Evolutionary conservation across 2,113 vertebrate species (phyloP), one percentile per base, ranked within the genome.

Genomic region (Cairina moschata): DNA sequence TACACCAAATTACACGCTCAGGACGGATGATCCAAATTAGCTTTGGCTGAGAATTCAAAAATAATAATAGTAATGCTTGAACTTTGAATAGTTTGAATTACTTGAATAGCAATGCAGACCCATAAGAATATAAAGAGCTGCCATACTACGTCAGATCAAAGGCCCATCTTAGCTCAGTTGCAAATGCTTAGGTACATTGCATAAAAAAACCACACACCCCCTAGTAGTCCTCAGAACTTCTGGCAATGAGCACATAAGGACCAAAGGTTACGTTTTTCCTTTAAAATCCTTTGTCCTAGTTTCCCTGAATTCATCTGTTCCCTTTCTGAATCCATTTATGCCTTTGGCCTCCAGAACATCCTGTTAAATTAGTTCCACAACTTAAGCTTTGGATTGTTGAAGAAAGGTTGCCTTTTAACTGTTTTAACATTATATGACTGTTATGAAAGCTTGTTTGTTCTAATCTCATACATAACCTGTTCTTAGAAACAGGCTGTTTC

Each of bases 41-140:
- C 23, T 88, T 90, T 66, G 82, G 23, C 48, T 93, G 63, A 88
- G 54, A 96, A 81, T 11, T 55, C 10, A 56, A 82, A 90, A 81
- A 50, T 22, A 54, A 17, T 1, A 66, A 26, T n/a, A 84, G 31
- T 32, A 36, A 32, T 28, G 17, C 18, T 42, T 67, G 32, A 79
- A 55, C 29, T 75, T 77, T 62, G 44, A 44, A 44, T 44, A 44
- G 44, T 44, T 44, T 17, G 44, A 44, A 44, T 44, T 44, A 44
- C 44, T 44, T 44, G 44, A 44, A 44, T 44, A 44, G 44, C 8
- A 44, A 44, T 44, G 44, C 44, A 44, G 44, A 44, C 44, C 46
- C 73, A 3, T 38, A 89, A 63, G 42, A 89, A 74, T 32, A 77
- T 31, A 4, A 58, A 84, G 29, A 20, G 55, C 29, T 40, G 28